These are phyloP conservation scores for Dinothrombium tinctorium DNA, from an alignment of 1,140 invertebrate genomes.

Conservation along the genomic window DNA sequence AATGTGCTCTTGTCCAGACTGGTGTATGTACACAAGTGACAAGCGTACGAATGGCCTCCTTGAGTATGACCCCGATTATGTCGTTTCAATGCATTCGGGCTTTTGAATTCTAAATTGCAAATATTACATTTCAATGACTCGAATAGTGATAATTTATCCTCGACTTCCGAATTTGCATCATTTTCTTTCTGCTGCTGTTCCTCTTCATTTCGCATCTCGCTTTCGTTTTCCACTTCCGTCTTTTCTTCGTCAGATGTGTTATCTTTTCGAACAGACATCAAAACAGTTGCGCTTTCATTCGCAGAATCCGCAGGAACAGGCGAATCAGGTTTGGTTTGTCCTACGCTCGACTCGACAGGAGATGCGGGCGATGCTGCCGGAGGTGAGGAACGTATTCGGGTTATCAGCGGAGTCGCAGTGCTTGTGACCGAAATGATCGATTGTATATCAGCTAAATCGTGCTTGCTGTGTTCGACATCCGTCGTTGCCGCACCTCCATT, in stretches of 20 bases:
- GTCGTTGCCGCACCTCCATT: conserved; percentile 5
- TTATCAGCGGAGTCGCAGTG: conserved; percentile 32
- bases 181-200: conserved; percentile 2
- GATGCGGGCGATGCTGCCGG: conserved; percentile 14
- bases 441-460: conserved; percentile 50
- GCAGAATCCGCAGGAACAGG: background rate
- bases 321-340: background rate
- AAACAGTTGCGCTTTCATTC: background rate
- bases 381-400: too few relatives aligned
- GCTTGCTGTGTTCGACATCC: too few relatives aligned
- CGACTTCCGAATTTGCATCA: too few relatives aligned
- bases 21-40: conserved; percentile 71
- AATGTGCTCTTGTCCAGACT: conserved; percentile 71
- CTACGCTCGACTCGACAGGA: conserved; percentile 9
- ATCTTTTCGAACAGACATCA: background rate
- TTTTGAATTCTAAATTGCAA: conserved; percentile 15
- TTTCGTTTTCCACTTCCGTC: background rate
- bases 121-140: conserved; percentile 10
- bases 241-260: background rate
- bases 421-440: conserved; percentile 45
- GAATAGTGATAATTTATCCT: background rate
- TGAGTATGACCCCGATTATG: conserved; percentile 40
- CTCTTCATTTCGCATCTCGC: too few relatives aligned
- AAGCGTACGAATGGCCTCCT: conserved; percentile 37
- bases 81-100: conserved; percentile 41